Evolutionary conservation across 2,888 invertebrate species (phyloP), one percentile per base, ranked within the genome.

Genomic region (Scrobipalpa costella): DNA sequence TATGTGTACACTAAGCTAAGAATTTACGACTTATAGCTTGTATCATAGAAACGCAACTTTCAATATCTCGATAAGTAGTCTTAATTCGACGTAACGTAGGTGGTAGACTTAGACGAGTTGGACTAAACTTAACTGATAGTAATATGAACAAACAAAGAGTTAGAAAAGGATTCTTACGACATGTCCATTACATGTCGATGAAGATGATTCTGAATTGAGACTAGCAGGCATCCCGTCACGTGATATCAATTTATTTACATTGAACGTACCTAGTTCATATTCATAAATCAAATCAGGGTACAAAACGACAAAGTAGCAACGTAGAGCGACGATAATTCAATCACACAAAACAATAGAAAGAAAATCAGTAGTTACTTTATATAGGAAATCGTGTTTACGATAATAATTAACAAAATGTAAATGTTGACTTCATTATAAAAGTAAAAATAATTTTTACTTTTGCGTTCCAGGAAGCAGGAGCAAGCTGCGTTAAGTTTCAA

Each of bases 401-500:
- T n/a, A n/a, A n/a, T n/a, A n/a, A n/a, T n/a, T n/a, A n/a, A n/a
- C n/a, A n/a, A n/a, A n/a, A n/a, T n/a, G n/a, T n/a, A n/a, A n/a
- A n/a, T n/a, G n/a, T 15, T 44, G 3, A 7, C 6, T 44, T 44
- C n/a, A 15, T 7, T 13, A 15, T 6, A 15, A 15, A 44, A 7
- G 1, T 15, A 5, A 15, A n/a, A n/a, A n/a, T n/a, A 8, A 17
- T 49, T 1, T 19, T 9, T 27, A 21, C 13, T 5, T 13, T 52
- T 52, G 27, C 13, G 13, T 90, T 90, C 61, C 81, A 95, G 95
- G 93, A 94, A 71, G 92, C 93, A 65, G 96, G 96, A 7, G 96
- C 95, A 15, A 94, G 95, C 82, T 96, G 96, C 79, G 96, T 96
- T 0, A 97, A 97, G 85, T 96, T 97, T 79, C 97, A 97, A 92